phyloP scores from a whole-genome alignment of 1,140 invertebrate genomes.

The Adelges cooleyi region DNA sequence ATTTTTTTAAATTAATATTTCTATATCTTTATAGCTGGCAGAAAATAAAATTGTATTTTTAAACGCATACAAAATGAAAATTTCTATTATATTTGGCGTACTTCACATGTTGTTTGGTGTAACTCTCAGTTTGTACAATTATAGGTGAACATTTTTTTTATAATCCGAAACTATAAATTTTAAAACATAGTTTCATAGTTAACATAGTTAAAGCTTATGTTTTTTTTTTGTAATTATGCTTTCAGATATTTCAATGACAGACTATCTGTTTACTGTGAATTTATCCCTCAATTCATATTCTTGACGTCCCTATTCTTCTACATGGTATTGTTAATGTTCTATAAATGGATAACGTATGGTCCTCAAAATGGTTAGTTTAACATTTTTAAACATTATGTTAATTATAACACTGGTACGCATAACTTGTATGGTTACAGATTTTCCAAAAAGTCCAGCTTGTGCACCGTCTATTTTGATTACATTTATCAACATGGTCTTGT shows the following conservation, averaged over 20 bases:
- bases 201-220: background rate
- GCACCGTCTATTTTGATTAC: constrained; percentile 86
- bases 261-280: constrained; percentile 66
- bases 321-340: constrained; percentile 76
- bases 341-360: constrained; percentile 73
- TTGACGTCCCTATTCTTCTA: constrained; percentile 74
- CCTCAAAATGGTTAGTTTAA: constrained; percentile 24
- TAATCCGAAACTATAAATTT: no score
- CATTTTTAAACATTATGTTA: no score
- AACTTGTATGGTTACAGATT: constrained; percentile 41
- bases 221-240: background rate
- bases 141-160: constrained; percentile 43
- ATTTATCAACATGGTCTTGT: constrained; percentile 89
- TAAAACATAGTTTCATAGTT: no score
- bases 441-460: constrained; percentile 45
- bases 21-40: constrained; percentile 37
- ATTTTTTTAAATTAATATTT: no score
- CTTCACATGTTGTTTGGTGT: constrained; percentile 87
- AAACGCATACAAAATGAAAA: constrained; percentile 92
- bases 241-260: constrained; percentile 68
- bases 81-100: constrained; percentile 84
- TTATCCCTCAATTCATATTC: constrained; percentile 81
- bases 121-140: constrained; percentile 64
- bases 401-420: no score
- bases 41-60: constrained; percentile 81